phyloP scores from a whole-genome alignment of 2,888 invertebrate species.

The Eupithecia vulgata region DNA sequence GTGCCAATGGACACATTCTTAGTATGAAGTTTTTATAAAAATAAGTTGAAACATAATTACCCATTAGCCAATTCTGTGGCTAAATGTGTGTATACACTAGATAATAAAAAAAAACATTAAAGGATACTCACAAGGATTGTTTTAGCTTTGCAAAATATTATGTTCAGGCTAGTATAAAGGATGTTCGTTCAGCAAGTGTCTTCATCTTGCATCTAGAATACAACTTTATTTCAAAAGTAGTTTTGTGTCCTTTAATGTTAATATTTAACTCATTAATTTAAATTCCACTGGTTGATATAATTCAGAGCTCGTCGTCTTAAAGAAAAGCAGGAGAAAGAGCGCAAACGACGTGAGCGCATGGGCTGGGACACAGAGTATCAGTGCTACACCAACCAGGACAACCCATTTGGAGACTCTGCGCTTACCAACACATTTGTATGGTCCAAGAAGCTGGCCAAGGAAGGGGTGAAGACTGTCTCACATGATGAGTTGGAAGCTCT shows the following conservation, averaged over 20 bases:
- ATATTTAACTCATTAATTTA: neutral
- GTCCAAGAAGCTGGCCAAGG: conserved; percentile 97
- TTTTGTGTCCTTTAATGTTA: neutral
- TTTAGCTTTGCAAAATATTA: too few species aligned
- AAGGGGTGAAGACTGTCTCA: conserved; percentile 91
- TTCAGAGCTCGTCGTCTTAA: conserved; percentile 87
- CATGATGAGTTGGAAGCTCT: conserved; percentile 91
- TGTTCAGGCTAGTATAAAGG: too few species aligned
- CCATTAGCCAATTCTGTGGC: too few species aligned
- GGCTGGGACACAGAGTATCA: conserved; percentile 99
- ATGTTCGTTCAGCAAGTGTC: too few species aligned
- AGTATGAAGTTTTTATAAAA: too few species aligned
- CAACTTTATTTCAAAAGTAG: neutral
- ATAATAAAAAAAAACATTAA: too few species aligned
- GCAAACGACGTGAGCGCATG: conserved; percentile 94
- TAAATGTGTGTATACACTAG: too few species aligned
- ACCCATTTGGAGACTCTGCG: conserved; percentile 99
- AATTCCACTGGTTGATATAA: neutral
- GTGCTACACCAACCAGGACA: conserved; percentile 98
- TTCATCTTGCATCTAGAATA: neutral
- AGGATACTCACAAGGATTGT: too few species aligned
- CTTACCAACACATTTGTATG: conserved; percentile 98
- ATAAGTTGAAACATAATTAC: too few species aligned
- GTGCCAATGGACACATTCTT: too few species aligned
- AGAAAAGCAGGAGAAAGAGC: conserved; percentile 96